Evolutionary conservation across 2,113 vertebrate genomes (phyloP).

Genomic region (Podarcis muralis): DNA sequence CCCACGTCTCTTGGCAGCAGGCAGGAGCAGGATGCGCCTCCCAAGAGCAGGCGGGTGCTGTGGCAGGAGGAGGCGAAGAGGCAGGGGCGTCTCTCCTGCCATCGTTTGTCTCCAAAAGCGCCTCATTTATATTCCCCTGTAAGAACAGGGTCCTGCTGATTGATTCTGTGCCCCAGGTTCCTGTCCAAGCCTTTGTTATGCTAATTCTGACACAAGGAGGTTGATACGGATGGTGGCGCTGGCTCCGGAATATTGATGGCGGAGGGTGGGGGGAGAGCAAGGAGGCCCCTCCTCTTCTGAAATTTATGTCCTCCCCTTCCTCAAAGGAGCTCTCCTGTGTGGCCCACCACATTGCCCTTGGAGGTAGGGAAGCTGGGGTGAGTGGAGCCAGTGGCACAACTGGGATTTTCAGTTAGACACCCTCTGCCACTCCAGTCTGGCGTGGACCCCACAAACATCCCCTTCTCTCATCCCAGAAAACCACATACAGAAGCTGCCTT

Average conservation of each 20-base stretch:
- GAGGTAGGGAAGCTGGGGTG: not conserved
- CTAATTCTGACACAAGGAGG: not conserved
- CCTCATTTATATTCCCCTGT: not conserved
- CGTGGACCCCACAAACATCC: not conserved
- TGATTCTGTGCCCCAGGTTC: constrained; percentile 9
- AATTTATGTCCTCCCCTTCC: not conserved
- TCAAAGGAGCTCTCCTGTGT: not conserved
- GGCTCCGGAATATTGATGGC: not conserved
- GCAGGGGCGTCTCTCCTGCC: not conserved
- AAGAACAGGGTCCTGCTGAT: not conserved
- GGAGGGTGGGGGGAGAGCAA: too few relatives aligned
- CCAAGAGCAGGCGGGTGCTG: not conserved
- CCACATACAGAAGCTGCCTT: not conserved
- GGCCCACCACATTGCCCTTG: not conserved
- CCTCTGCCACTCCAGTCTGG: not conserved
- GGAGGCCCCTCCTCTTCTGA: too few relatives aligned
- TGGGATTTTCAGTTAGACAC: not conserved
- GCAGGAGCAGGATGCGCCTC: too few relatives aligned
- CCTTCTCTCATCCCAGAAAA: not conserved
- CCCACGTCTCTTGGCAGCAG: not conserved
- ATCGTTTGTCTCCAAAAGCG: not conserved
- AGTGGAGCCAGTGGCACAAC: too few relatives aligned
- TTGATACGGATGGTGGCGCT: not conserved
- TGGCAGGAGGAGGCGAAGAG: not conserved
- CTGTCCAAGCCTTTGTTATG: constrained; percentile 27